A percentile compares a stretch with the other conserved stretches of the same genome.
phyloP scores from a whole-genome alignment of 2,113 vertebrate species.

The Ardeotis arabs region DNA sequence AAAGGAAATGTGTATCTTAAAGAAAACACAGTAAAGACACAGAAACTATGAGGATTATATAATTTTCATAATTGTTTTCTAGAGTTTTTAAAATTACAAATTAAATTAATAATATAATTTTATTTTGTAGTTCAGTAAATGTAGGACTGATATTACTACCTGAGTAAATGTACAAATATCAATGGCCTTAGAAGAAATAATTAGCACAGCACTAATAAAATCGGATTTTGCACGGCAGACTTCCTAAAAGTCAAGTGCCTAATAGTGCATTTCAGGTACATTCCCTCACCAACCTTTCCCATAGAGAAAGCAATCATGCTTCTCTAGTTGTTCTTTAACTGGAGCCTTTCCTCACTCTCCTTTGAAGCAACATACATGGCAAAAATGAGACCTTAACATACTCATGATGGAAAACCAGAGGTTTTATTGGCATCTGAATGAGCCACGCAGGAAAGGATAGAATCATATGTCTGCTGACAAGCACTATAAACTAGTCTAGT shows the following conservation, averaged over 20 bases:
- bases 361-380: neutral
- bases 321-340: neutral
- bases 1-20: neutral
- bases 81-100: neutral
- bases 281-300: neutral
- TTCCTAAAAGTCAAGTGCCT: neutral
- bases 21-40: neutral
- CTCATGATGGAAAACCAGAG: neutral
- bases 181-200: neutral
- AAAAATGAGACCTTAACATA: neutral
- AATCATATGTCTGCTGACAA: neutral
- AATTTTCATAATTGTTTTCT: neutral
- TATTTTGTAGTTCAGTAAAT: neutral
- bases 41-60: neutral
- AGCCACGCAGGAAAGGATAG: neutral
- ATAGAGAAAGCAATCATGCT: neutral
- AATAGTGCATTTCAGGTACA: neutral
- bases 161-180: fast-evolving
- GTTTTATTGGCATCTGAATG: neutral
- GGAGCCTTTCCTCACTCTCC: neutral
- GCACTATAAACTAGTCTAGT: neutral
- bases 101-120: neutral
- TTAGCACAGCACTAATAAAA: neutral
- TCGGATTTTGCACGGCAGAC: neutral
- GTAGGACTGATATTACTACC: neutral